These are phyloP conservation scores for Drosophila siamana DNA, from an alignment of 2,888 invertebrate genomes.

Conservation along the genomic window DNA sequence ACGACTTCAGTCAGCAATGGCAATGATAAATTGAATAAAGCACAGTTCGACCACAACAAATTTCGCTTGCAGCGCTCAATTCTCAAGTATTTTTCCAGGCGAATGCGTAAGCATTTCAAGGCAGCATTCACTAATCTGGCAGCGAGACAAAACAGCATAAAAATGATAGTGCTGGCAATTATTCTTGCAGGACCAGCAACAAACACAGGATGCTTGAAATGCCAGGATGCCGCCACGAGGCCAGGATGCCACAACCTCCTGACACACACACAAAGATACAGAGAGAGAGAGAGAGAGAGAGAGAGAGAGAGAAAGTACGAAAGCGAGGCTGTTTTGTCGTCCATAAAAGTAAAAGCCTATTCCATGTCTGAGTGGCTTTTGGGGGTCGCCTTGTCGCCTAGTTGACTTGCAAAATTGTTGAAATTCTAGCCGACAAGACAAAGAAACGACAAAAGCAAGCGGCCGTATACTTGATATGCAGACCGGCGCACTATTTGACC, in stretches of 20 bases:
- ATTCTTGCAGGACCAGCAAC: constrained; percentile 48
- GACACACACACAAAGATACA: constrained; percentile 11
- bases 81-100: not conserved
- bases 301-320: too few species aligned
- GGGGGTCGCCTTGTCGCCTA: constrained; percentile 28
- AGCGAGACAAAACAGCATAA: constrained; percentile 17
- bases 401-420: constrained; percentile 78
- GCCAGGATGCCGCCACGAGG: constrained; percentile 13
- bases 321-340: constrained; percentile 17
- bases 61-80: not conserved
- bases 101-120: constrained; percentile 20
- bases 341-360: constrained; percentile 61
- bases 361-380: constrained; percentile 31
- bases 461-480: constrained; percentile 72
- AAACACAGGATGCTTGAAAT: constrained; percentile 22
- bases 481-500: constrained; percentile 70
- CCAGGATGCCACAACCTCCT: constrained; percentile 20
- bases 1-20: constrained; percentile 22
- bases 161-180: constrained; percentile 54
- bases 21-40: constrained; percentile 12
- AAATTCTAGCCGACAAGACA: constrained; percentile 59
- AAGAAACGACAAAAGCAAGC: constrained; percentile 56
- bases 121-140: constrained; percentile 38
- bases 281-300: too few species aligned
- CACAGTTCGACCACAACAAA: not conserved